Percentiles rank a stretch among this genome's conserved stretches.
Conservation (phyloP, 1,140 invertebrate genomes). For the Brachionus plicatilis region DNA sequence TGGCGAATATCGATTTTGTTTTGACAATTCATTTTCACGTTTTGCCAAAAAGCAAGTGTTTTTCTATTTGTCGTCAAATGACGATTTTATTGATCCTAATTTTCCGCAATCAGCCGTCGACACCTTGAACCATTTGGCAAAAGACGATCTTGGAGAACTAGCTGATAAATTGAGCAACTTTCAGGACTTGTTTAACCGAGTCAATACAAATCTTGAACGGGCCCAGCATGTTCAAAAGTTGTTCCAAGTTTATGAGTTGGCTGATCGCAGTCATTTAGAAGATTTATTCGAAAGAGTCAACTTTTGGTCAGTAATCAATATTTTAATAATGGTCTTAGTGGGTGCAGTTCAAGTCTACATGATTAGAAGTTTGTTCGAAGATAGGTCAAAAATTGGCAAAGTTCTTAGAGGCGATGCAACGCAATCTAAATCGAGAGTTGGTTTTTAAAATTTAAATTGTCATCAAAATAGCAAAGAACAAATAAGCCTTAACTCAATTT, state of each 20-base stretch:
- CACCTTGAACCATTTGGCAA: slow-evolving; percentile 41
- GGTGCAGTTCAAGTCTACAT: slow-evolving; percentile 64
- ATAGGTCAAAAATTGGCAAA: slow-evolving; percentile 55
- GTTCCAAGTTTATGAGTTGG: slow-evolving; percentile 66
- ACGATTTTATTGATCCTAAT: slow-evolving; percentile 60
- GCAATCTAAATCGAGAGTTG: not conserved
- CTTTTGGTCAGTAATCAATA: slow-evolving; percentile 66
- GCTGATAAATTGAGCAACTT: slow-evolving; percentile 41
- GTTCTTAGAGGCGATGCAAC: not conserved
- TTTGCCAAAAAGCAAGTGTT: slow-evolving; percentile 73
- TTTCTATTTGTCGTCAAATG: slow-evolving; percentile 69
- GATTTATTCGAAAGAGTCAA: slow-evolving; percentile 69
- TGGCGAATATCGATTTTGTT: slow-evolving; percentile 73
- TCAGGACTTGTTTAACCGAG: slow-evolving; percentile 60
- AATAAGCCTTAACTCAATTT: not conserved
- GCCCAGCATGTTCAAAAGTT: slow-evolving; percentile 68
- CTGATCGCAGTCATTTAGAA: slow-evolving; percentile 73
- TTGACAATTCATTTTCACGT: slow-evolving; percentile 73
- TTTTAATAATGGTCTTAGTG: slow-evolving; percentile 66
- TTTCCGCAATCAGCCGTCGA: slow-evolving; percentile 48
- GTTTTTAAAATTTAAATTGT: not conserved
- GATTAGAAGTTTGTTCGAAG: slow-evolving; percentile 66
- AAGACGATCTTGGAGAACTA: slow-evolving; percentile 44
- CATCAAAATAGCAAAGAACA: not conserved
- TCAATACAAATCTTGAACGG: slow-evolving; percentile 62